Evolutionary conservation across 2,888 invertebrate species (phyloP).

Genomic region (Nomada ruficornis): DNA sequence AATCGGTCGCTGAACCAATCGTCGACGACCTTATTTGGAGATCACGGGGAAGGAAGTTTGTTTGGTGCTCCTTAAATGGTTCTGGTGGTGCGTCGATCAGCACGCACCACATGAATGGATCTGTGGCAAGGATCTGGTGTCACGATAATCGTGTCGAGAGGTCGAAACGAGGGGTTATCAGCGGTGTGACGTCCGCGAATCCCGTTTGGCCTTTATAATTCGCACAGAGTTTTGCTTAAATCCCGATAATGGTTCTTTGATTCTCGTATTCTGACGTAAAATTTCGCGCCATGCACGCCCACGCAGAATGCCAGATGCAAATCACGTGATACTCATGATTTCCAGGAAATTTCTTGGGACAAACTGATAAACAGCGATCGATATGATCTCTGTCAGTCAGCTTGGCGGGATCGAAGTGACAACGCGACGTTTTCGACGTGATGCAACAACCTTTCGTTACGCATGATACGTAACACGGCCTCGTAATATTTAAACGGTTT

Average conservation of each 20-base stretch:
- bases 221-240: conserved; percentile 19
- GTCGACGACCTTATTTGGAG: conserved; percentile 20
- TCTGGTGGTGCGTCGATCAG: conserved; percentile 31
- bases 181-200: conserved; percentile 43
- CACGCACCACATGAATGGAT: conserved; percentile 30
- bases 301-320: conserved; percentile 6
- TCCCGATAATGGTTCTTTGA: conserved; percentile 38
- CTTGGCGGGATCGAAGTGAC: conserved; percentile 16
- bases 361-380: not conserved
- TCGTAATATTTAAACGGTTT: not conserved
- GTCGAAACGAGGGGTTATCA: conserved; percentile 66
- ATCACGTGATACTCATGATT: conserved; percentile 53
- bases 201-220: conserved; percentile 26
- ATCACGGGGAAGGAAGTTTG: conserved; percentile 15
- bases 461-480: not conserved
- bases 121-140: conserved; percentile 58
- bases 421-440: not conserved
- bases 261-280: conserved; percentile 28
- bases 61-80: conserved; percentile 41
- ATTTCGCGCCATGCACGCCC: conserved; percentile 34
- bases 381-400: conserved; percentile 30
- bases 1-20: conserved; percentile 6
- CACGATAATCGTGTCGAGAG: conserved; percentile 65
- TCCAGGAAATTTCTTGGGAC: conserved; percentile 21
- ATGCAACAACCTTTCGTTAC: not conserved